Percentiles rank a stretch among this genome's conserved stretches.
These are phyloP conservation scores for Sarcophaga carnaria DNA, from an alignment of 2,888 invertebrate species.

Conservation along the genomic window DNA sequence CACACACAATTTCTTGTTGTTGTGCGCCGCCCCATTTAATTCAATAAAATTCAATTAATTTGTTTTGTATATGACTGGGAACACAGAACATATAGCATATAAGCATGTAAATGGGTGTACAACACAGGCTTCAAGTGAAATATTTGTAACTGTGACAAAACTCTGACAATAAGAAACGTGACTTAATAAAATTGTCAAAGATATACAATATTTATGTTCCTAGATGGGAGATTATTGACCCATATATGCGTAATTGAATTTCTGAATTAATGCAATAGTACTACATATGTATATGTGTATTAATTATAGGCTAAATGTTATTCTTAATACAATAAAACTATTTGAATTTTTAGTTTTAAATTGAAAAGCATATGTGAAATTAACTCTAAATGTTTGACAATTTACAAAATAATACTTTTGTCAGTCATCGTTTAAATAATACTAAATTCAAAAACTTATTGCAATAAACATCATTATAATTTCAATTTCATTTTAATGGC, in stretches of 20 bases:
- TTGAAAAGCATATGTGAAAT: no score
- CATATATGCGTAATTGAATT: neutral
- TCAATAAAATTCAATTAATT: constrained; percentile 53
- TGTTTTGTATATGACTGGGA: constrained; percentile 5
- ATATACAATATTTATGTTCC: neutral
- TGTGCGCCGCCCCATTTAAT: constrained; percentile 17
- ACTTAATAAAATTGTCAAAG: neutral
- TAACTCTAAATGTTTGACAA: no score
- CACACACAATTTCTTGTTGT: constrained; percentile 15
- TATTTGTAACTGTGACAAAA: constrained; percentile 12
- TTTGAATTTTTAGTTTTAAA: no score
- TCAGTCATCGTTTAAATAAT: no score
- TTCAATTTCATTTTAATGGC: no score
- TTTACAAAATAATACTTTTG: no score
- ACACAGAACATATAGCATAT: neutral
- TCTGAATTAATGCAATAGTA: no score
- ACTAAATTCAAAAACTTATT: no score
- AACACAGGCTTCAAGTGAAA: neutral
- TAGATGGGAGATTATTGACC: constrained; percentile 24
- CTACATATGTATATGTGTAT: no score
- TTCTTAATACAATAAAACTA: no score
- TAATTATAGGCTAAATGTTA: no score
- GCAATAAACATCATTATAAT: no score
- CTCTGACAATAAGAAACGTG: constrained; percentile 19
- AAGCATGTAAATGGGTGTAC: neutral